These are phyloP conservation scores for Tiliqua scincoides DNA, from an alignment of 2,113 vertebrate species.

Conservation along the genomic window DNA sequence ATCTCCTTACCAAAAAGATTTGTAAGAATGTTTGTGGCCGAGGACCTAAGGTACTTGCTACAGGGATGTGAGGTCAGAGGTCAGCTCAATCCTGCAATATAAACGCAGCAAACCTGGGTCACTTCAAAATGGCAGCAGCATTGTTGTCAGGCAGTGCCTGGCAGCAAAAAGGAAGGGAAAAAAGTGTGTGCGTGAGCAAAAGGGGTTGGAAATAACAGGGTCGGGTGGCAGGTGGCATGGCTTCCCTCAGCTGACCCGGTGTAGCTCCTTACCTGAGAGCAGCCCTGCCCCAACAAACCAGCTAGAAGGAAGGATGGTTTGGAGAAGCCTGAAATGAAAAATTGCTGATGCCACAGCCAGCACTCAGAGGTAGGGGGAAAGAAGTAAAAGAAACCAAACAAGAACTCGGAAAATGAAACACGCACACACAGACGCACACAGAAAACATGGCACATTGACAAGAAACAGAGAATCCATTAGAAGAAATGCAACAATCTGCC, in stretches of 20 bases:
- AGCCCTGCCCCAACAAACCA: conserved; percentile 61
- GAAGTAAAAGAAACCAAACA: conserved; percentile 20
- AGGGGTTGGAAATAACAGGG: not conserved
- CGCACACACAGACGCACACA: not conserved
- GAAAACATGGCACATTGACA: conserved; percentile 43
- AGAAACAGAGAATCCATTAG: conserved; percentile 55
- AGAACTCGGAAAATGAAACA: conserved; percentile 23
- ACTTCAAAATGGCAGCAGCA: conserved; percentile 54
- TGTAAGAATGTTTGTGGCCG: conserved; percentile 79
- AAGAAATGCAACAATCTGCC: conserved; percentile 10
- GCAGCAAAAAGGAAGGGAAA: not conserved
- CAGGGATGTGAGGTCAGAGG: conserved; percentile 87
- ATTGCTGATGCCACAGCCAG: conserved; percentile 61
- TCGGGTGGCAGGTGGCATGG: not conserved
- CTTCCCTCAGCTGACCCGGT: conserved; percentile 30
- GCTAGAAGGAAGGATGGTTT: conserved; percentile 28
- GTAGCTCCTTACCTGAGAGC: conserved; percentile 65
- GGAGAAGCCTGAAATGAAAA: conserved; percentile 65
- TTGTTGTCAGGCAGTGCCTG: not conserved
- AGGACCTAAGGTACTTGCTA: conserved; percentile 81
- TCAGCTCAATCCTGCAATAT: conserved; percentile 89
- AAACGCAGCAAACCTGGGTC: conserved; percentile 79
- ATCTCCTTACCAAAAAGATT: conserved; percentile 81
- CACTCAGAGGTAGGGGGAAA: conserved; percentile 13
- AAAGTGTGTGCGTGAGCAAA: not conserved